Evolutionary conservation across 2,888 invertebrate species (phyloP).

Genomic region (Clanis bilineata): DNA sequence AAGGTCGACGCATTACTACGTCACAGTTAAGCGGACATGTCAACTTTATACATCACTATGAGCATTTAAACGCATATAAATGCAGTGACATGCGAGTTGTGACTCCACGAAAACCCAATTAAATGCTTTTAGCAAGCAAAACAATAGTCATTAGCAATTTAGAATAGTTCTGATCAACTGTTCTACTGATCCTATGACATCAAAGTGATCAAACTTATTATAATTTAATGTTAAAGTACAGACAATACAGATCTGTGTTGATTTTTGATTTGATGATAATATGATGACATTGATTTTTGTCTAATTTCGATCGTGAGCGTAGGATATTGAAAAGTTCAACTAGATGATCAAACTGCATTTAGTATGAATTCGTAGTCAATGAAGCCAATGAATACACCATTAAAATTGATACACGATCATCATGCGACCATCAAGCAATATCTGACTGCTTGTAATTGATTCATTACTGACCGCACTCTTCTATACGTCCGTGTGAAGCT

Average conservation of each 20-base stretch:
- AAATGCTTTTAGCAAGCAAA: background rate
- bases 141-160: conserved; percentile 6
- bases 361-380: background rate
- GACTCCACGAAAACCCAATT: background rate
- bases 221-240: no score
- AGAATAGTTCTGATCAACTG: conserved; percentile 9
- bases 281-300: no score
- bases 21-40: background rate
- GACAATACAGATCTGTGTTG: no score
- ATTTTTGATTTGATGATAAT: no score
- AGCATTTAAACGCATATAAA: background rate
- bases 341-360: background rate
- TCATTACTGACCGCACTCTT: background rate
- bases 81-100: background rate
- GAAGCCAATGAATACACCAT: conserved; percentile 20
- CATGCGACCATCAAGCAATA: background rate
- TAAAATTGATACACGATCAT: background rate
- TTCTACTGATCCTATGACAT: background rate
- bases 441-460: background rate
- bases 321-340: background rate
- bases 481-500: background rate
- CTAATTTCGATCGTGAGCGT: no score
- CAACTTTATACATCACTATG: background rate
- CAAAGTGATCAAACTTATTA: background rate
- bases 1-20: background rate